These are phyloP conservation scores for Urocolius indicus DNA, from an alignment of 2,113 vertebrate species.

Conservation along the genomic window DNA sequence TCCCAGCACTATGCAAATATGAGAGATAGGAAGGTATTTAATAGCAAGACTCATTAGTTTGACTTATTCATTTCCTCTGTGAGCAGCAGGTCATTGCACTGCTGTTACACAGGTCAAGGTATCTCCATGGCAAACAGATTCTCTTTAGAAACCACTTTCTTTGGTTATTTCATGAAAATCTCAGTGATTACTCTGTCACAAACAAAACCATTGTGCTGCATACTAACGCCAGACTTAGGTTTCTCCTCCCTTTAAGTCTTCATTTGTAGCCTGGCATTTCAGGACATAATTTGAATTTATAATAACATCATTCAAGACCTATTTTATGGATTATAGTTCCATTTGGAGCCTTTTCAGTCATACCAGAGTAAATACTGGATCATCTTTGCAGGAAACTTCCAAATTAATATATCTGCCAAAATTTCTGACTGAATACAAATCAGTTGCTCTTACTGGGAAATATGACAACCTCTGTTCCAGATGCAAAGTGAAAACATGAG, in stretches of 20 bases:
- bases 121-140: background rate
- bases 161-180: background rate
- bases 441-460: background rate
- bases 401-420: constrained; percentile 7
- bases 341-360: constrained; percentile 22
- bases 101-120: background rate
- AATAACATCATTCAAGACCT: background rate
- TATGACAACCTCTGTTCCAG: background rate
- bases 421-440: background rate
- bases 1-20: background rate
- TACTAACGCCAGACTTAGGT: background rate
- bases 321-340: constrained; percentile 31
- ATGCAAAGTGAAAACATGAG: rapidly evolving
- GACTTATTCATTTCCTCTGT: background rate
- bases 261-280: background rate
- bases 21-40: background rate
- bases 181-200: background rate
- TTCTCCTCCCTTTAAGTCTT: background rate
- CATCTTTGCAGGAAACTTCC: constrained; percentile 20
- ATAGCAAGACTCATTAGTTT: background rate
- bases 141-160: background rate
- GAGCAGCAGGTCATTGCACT: background rate
- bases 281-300: background rate
- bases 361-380: constrained; percentile 22
- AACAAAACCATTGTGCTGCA: background rate